A percentile compares a stretch with the other conserved stretches of the same genome.
phyloP scores from a whole-genome alignment of 2,888 invertebrate genomes.

The Phania funesta region DNA sequence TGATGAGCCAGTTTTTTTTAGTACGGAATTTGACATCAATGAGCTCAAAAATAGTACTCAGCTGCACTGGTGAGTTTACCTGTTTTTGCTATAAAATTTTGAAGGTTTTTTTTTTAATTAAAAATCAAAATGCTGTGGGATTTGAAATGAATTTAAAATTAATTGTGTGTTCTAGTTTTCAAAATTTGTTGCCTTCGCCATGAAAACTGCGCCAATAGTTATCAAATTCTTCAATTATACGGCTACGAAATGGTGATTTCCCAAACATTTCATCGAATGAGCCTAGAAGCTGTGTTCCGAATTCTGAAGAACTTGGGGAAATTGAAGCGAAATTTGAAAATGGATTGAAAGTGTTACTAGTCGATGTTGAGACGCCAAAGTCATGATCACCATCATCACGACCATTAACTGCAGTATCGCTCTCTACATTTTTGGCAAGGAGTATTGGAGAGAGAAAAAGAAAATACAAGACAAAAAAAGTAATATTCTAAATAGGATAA shows the following conservation, averaged over 20 bases:
- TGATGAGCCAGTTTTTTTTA: too few species aligned
- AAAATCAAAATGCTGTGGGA: not conserved
- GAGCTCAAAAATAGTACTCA: too few species aligned
- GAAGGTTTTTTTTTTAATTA: not conserved
- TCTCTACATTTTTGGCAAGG: constrained; percentile 28
- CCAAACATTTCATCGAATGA: constrained; percentile 75
- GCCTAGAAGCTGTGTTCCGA: constrained; percentile 36
- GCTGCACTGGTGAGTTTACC: not conserved
- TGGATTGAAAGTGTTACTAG: constrained; percentile 31
- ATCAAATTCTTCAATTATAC: constrained; percentile 76
- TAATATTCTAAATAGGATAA: constrained; percentile 38
- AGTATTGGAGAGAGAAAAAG: constrained; percentile 14
- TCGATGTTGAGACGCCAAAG: constrained; percentile 36
- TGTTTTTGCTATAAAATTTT: too few species aligned
- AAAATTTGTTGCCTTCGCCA: constrained; percentile 62
- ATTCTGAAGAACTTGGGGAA: constrained; percentile 68
- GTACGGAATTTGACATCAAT: too few species aligned
- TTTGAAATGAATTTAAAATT: not conserved
- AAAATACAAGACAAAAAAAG: constrained; percentile 21
- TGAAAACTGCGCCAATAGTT: constrained; percentile 77
- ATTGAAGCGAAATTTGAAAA: constrained; percentile 48
- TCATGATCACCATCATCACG: constrained; percentile 37
- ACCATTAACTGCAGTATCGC: constrained; percentile 39
- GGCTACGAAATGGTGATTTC: constrained; percentile 74
- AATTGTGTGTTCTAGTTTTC: constrained; percentile 9